phyloP scores from a whole-genome alignment of 2,888 invertebrate genomes.

The Chrysolina americana region DNA sequence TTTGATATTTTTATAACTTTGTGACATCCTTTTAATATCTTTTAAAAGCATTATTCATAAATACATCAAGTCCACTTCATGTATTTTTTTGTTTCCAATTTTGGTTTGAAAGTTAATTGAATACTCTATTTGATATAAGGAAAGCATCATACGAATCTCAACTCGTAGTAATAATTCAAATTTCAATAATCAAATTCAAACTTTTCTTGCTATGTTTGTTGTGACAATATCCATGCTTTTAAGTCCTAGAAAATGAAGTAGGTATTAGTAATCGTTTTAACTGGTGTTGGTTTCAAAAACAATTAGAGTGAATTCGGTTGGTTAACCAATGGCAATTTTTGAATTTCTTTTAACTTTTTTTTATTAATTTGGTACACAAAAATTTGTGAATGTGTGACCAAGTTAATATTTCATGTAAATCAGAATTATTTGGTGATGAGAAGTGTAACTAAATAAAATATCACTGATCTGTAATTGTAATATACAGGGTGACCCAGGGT shows the following conservation, averaged over 20 bases:
- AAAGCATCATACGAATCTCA: neutral
- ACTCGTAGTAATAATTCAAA: constrained; percentile 2
- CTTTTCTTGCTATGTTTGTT: neutral
- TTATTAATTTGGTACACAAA: no score
- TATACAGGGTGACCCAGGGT: no score
- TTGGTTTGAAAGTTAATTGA: neutral
- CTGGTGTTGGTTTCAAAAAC: neutral
- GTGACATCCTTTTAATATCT: neutral
- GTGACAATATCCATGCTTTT: constrained; percentile 1
- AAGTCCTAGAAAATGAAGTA: neutral
- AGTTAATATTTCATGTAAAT: no score
- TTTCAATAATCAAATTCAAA: neutral
- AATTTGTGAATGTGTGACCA: no score
- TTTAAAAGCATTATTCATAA: neutral
- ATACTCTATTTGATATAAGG: constrained; percentile 3
- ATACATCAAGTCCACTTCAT: neutral
- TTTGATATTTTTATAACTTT: neutral
- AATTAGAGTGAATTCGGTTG: no score
- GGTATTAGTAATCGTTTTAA: constrained; percentile 4
- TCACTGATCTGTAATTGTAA: no score
- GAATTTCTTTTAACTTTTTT: neutral
- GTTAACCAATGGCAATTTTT: constrained; percentile 1
- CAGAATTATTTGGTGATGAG: no score
- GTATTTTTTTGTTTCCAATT: constrained; percentile 10
- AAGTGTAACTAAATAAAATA: no score